Base-by-base conservation (phyloP, 2,113 vertebrate genomes). In the Chaetodon trifascialis region DNA sequence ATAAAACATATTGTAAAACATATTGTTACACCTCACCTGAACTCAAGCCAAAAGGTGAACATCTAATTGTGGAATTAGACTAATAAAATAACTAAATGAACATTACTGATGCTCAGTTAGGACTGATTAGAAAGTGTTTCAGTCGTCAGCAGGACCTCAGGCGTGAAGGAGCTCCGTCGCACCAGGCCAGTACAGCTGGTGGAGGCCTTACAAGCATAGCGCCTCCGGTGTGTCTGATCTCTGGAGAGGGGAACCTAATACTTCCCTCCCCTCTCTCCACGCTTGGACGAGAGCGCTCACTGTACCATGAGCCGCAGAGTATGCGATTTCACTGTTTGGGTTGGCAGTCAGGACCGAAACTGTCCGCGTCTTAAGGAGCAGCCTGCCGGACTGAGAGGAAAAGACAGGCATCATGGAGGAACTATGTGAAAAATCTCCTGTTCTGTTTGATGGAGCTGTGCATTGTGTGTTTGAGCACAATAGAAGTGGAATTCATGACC, bases 261-360 rank as follows among this genome's bases (percentile, higher is more conserved):
- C 80, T 75, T 47, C 76, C 84, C 74, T 67, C 76, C 51, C 36
- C 51, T 69, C 79, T 78, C 81, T 88, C 65, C 80, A 92, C 11
- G 89, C 89, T 87, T 80, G 80, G 86, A 67, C 42, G 83, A 92
- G 75, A 23, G 49, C 0, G 40, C 69, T 90, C 91, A 80, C 79
- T 89, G 78, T 91, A 90, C 91, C 91, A 79, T 92, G 90, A 93
- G 89, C 65, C 11, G 34, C 72, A 52, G 59, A 79, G 86, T 82
- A 83, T 92, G 88, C 30, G 79, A 87, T 93, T 92, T 82, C 86
- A 91, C 38, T 95, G 88, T 92, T 95, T 93, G 87, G 88, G 77
- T 95, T 94, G 94, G 94, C 93, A 85, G 76, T 63, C 2, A 30
- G 15, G 40, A 73, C 60, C 34, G 55, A 91, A 90, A 81, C 87